Evolutionary conservation across 2,797 vertebrate species (phyloP).

Genomic region (Leuciscus waleckii): DNA sequence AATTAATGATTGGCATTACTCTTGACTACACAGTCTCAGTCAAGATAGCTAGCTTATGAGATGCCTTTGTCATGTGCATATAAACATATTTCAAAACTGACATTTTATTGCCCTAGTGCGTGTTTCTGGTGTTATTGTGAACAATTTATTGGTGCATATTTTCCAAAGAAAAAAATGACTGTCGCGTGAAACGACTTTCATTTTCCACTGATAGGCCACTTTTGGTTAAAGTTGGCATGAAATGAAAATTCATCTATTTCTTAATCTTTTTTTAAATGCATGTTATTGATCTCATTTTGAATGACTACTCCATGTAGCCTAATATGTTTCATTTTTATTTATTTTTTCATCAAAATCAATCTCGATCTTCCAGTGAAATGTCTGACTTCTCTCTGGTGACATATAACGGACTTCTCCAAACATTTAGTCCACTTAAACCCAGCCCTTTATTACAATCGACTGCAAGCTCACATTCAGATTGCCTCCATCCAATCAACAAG

Average conservation of each 20-base stretch:
- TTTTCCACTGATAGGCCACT: neutral
- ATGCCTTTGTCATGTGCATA: neutral
- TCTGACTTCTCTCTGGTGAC: neutral
- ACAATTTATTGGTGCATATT: neutral
- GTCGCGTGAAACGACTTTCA: neutral
- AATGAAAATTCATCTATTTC: neutral
- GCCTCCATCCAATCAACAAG: no score
- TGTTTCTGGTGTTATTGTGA: neutral
- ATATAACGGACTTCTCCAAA: neutral
- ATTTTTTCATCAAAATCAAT: no score
- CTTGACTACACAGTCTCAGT: neutral
- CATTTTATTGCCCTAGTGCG: neutral
- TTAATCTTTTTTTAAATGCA: neutral
- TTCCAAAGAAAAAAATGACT: neutral
- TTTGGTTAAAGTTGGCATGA: neutral
- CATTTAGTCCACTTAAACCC: neutral
- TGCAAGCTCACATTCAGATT: no score
- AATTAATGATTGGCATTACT: conserved; percentile 11
- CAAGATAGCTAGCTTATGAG: neutral
- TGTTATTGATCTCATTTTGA: neutral
- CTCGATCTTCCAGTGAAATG: neutral
- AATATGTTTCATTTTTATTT: neutral
- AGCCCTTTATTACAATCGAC: neutral
- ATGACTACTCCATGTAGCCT: neutral
- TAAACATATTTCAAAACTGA: neutral